Conservation (phyloP, 1,140 invertebrate genomes). For the Drosophila cardini region DNA sequence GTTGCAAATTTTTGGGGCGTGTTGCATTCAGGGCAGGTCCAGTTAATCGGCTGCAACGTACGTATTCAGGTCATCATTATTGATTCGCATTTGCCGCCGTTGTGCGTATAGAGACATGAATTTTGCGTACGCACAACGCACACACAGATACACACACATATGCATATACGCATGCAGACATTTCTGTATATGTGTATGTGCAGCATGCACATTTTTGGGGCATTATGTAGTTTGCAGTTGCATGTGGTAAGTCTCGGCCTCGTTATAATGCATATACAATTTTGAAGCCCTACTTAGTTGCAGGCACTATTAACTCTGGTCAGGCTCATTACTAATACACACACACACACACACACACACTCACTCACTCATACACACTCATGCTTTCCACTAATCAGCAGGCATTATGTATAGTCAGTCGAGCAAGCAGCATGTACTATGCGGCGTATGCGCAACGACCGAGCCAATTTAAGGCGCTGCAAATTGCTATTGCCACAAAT, state of each 20-base stretch:
- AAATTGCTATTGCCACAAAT: constrained; percentile 47
- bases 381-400: constrained; percentile 62
- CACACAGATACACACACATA: constrained; percentile 30
- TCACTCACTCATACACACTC: neutral
- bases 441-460: constrained; percentile 48
- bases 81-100: constrained; percentile 73
- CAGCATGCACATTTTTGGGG: constrained; percentile 47
- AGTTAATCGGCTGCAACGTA: constrained; percentile 77
- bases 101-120: constrained; percentile 81
- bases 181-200: constrained; percentile 24
- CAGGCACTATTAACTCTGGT: constrained; percentile 67
- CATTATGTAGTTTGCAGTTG: constrained; percentile 48
- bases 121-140: constrained; percentile 73
- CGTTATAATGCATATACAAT: constrained; percentile 50
- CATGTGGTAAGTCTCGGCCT: constrained; percentile 50
- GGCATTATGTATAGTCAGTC: constrained; percentile 78
- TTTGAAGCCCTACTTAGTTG: constrained; percentile 74
- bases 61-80: constrained; percentile 84
- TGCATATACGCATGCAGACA: neutral
- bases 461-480: constrained; percentile 47
- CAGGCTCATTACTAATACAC: constrained; percentile 44
- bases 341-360: neutral
- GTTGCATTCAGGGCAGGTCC: constrained; percentile 53
- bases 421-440: constrained; percentile 54
- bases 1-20: constrained; percentile 71